Evolutionary conservation across 1,140 invertebrate genomes (phyloP).

Genomic region (Sminthurides bifidus): DNA sequence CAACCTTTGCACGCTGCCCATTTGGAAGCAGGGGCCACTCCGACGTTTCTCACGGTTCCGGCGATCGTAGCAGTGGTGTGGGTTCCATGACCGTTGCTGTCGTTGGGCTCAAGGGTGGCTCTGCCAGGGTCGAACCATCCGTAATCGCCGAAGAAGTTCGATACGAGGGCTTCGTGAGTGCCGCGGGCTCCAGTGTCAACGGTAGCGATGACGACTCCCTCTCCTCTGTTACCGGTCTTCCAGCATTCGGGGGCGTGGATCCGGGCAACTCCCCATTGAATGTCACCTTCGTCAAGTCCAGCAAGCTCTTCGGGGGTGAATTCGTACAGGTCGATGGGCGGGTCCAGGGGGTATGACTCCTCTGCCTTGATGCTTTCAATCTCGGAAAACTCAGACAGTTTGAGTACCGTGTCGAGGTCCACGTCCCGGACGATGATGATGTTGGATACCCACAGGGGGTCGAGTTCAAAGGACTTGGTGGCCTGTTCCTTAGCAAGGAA

Average conservation of each 20-base stretch:
- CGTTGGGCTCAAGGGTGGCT: neutral
- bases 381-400: neutral
- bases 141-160: neutral
- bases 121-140: neutral
- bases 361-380: neutral
- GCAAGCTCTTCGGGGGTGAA: neutral
- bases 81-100: too few species aligned
- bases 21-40: neutral
- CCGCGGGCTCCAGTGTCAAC: neutral
- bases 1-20: slow-evolving; percentile 3
- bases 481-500: neutral
- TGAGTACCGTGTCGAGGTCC: neutral
- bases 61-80: neutral
- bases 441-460: neutral
- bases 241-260: neutral
- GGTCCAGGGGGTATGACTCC: neutral
- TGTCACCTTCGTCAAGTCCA: neutral
- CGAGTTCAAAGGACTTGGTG: too few species aligned
- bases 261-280: neutral
- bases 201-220: neutral
- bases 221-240: neutral
- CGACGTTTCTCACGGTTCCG: neutral
- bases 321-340: neutral
- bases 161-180: neutral
- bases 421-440: neutral